Conservation (phyloP, 2,797 vertebrate genomes). For the Halcyon leucocephala region DNA sequence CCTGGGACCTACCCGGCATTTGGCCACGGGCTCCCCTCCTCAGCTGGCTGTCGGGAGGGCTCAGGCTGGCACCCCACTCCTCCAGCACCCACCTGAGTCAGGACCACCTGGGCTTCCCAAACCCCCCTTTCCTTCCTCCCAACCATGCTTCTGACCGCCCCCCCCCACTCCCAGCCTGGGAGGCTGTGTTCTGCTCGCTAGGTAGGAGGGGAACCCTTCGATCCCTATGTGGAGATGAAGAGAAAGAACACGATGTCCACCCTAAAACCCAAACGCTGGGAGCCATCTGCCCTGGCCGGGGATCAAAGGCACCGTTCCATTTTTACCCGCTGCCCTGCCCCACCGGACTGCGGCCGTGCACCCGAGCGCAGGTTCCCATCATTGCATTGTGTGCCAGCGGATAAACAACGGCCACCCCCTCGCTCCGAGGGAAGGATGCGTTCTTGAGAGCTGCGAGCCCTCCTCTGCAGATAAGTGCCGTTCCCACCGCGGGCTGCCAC, state of each 20-base stretch:
- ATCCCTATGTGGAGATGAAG: slow-evolving; percentile 24
- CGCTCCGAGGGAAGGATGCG: slow-evolving; percentile 74
- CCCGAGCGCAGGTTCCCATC: slow-evolving; percentile 80
- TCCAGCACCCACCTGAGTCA: not conserved
- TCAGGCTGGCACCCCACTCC: rapidly evolving
- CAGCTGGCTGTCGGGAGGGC: not conserved
- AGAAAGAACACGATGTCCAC: slow-evolving; percentile 62
- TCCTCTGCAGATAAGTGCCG: slow-evolving; percentile 73
- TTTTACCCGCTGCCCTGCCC: slow-evolving; percentile 78
- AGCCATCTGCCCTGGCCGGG: slow-evolving; percentile 72
- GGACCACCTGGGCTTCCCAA: not conserved
- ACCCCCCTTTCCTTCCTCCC: not conserved
- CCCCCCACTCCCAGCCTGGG: not conserved
- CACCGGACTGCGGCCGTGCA: slow-evolving; percentile 74
- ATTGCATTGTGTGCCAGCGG: slow-evolving; percentile 83
- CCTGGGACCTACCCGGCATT: rapidly evolving
- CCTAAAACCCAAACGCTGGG: slow-evolving; percentile 55
- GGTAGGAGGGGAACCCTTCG: slow-evolving; percentile 35
- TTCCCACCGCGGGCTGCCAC: slow-evolving; percentile 53
- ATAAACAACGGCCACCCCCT: slow-evolving; percentile 83
- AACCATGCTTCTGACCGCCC: not conserved
- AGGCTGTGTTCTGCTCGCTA: not conserved
- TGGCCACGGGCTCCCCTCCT: not conserved
- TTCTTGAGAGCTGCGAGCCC: slow-evolving; percentile 66
- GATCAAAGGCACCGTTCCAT: slow-evolving; percentile 83